These are phyloP conservation scores for Callopanchax toddi DNA, from an alignment of 2,113 vertebrate species.

Conservation along the genomic window DNA sequence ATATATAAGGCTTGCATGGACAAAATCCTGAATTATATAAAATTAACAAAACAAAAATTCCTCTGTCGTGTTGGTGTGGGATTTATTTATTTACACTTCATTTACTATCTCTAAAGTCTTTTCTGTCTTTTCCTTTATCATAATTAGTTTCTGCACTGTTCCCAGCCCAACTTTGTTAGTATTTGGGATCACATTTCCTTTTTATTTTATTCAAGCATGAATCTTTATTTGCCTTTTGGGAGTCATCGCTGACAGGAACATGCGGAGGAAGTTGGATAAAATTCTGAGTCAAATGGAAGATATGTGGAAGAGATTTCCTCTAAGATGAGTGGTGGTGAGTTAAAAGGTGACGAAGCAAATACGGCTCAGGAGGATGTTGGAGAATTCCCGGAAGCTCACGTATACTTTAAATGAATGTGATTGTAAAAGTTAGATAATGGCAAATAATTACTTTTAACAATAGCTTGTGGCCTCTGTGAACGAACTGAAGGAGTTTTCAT, in stretches of 20 bases:
- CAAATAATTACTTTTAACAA: constrained; percentile 29
- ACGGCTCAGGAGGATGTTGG: constrained; percentile 1
- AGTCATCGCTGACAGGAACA: constrained; percentile 35
- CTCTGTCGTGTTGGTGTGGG: too few relatives aligned
- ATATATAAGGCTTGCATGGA: too few relatives aligned
- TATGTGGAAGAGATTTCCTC: constrained; percentile 22
- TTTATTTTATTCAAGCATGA: constrained; percentile 3
- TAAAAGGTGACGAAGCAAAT: constrained; percentile 33
- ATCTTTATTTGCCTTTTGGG: constrained; percentile 29
- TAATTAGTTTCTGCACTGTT: background rate
- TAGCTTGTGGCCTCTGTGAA: constrained; percentile 19
- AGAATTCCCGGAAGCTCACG: constrained; percentile 34
- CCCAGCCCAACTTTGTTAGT: constrained; percentile 38
- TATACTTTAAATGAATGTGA: constrained; percentile 14
- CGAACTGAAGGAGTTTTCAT: constrained; percentile 11
- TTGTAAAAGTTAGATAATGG: constrained; percentile 37
- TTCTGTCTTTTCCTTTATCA: too few relatives aligned
- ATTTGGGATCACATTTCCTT: constrained; percentile 18
- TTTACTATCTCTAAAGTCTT: too few relatives aligned
- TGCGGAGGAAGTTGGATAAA: constrained; percentile 47
- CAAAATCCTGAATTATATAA: too few relatives aligned
- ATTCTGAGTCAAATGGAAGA: constrained; percentile 64
- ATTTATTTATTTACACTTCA: too few relatives aligned
- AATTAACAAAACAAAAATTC: too few relatives aligned
- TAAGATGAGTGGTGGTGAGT: constrained; percentile 7